A percentile compares a stretch with the other conserved stretches of the same genome.
Conservation (phyloP, 64 coral and sea anemone species). For the Pachyseris speciosa region DNA sequence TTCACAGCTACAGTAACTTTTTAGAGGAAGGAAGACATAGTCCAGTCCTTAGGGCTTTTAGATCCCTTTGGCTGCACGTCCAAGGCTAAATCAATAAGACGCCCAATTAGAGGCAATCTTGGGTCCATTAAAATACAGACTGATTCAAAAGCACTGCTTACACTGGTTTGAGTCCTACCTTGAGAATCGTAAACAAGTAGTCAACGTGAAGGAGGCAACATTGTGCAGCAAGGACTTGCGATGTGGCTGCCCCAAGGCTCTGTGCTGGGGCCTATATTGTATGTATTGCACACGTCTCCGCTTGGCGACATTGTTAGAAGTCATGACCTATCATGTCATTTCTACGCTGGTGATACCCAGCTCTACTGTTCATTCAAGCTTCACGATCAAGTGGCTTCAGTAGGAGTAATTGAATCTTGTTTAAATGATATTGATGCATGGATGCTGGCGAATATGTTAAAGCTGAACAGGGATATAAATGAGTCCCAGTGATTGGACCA, state of each 20-base stretch:
- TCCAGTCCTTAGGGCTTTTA: too few relatives aligned
- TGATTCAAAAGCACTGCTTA: too few relatives aligned
- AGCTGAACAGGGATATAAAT: neutral
- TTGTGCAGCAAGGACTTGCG: neutral
- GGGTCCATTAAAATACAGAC: too few relatives aligned
- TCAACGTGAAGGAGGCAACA: conserved; percentile 1
- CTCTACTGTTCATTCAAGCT: neutral
- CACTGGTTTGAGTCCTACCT: neutral
- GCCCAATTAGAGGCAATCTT: too few relatives aligned
- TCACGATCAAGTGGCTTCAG: neutral
- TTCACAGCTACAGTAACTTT: too few relatives aligned
- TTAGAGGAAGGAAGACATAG: too few relatives aligned
- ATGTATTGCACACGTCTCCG: neutral
- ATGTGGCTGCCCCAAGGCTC: neutral
- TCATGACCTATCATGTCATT: conserved; percentile 1
- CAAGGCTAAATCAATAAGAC: too few relatives aligned
- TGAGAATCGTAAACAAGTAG: neutral
- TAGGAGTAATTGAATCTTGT: neutral
- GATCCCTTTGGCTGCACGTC: too few relatives aligned
- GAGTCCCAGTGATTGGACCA: neutral
- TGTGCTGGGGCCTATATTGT: conserved; percentile 30
- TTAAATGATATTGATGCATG: conserved; percentile 2
- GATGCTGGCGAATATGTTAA: neutral
- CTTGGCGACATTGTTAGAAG: neutral
- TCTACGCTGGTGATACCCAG: neutral